These are phyloP conservation scores for Potamilus streckersoni DNA, from an alignment of 1,140 invertebrate species.

Conservation along the genomic window DNA sequence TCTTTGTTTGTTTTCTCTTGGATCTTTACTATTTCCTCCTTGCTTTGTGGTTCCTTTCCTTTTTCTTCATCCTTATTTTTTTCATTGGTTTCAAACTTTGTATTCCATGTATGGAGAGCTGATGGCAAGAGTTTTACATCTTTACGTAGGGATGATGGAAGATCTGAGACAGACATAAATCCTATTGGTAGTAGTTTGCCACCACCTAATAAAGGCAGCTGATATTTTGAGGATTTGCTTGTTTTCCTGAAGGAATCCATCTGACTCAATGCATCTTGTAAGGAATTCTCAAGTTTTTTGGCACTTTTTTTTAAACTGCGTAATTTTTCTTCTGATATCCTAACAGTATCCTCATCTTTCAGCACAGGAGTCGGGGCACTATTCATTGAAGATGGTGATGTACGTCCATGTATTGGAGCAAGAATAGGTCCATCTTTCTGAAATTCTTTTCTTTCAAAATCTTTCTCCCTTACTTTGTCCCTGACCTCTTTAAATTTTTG, in stretches of 20 bases:
- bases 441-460: not conserved
- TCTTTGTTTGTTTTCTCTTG: constrained; percentile 12
- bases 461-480: constrained; percentile 6
- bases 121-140: constrained; percentile 24
- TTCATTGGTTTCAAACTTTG: constrained; percentile 31
- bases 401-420: not conserved
- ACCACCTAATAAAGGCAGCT: constrained; percentile 25
- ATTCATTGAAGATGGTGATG: constrained; percentile 16
- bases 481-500: constrained; percentile 30
- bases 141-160: constrained; percentile 25
- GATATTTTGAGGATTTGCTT: constrained; percentile 22
- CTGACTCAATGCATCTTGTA: constrained; percentile 53
- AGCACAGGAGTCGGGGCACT: constrained; percentile 22
- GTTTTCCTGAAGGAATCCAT: constrained; percentile 50
- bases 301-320: constrained; percentile 49
- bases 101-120: constrained; percentile 21
- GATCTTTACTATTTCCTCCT: constrained; percentile 25
- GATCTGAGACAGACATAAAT: constrained; percentile 16
- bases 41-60: constrained; percentile 12
- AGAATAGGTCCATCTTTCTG: too few relatives aligned
- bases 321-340: constrained; percentile 53
- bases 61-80: constrained; percentile 22
- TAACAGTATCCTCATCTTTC: constrained; percentile 36
- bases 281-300: constrained; percentile 54
- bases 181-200: constrained; percentile 12